A percentile compares a stretch with the other conserved stretches of the same genome.
Conservation (phyloP, 2,888 invertebrate species). For the Trichacis sp. region DNA sequence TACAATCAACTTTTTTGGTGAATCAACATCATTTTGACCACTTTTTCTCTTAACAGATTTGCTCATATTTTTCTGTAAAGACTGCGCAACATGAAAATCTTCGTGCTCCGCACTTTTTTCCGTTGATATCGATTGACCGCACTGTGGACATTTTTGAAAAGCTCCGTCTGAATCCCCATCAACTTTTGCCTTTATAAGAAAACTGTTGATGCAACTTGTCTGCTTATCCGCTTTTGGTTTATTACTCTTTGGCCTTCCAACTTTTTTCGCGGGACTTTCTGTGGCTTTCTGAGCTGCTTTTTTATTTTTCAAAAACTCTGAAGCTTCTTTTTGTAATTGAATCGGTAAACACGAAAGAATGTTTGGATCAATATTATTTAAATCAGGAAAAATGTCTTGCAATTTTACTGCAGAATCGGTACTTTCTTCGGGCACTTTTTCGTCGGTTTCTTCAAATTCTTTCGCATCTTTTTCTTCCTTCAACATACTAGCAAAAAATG, state of each 20-base stretch:
- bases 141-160: conserved; percentile 76
- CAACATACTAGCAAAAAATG: conserved; percentile 62
- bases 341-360: conserved; percentile 65
- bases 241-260: conserved; percentile 41
- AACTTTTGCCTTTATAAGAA: conserved; percentile 67
- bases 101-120: conserved; percentile 79
- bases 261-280: conserved; percentile 41
- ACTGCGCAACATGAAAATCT: conserved; percentile 88
- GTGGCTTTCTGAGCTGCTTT: conserved; percentile 3
- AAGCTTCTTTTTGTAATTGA: conserved; percentile 62
- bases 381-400: conserved; percentile 69
- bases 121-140: conserved; percentile 74
- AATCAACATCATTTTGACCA: conserved; percentile 9
- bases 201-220: conserved; percentile 61
- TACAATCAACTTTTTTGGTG: conserved; percentile 27
- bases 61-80: conserved; percentile 78
- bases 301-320: conserved; percentile 36
- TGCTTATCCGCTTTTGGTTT: conserved; percentile 38
- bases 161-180: conserved; percentile 57
- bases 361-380: conserved; percentile 65
- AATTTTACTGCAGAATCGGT: conserved; percentile 43
- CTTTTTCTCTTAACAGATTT: conserved; percentile 50
- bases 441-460: not conserved
- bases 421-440: not conserved
- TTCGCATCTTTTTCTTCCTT: conserved; percentile 39